Percentiles rank a stretch among this genome's conserved stretches.
phyloP scores from a whole-genome alignment of 2,888 invertebrate species.

The Alsophila aescularia region DNA sequence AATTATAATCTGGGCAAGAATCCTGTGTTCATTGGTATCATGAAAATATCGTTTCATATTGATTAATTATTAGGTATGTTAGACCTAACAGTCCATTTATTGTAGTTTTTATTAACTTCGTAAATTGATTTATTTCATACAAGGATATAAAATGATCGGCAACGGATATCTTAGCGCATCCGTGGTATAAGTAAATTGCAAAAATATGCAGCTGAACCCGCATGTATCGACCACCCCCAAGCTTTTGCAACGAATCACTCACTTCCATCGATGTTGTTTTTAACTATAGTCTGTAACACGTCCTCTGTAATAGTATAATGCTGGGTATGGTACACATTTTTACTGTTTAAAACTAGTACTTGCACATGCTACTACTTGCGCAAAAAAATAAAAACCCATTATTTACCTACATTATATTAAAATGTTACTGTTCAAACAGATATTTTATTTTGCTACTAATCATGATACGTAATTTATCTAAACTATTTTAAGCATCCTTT shows the following conservation, averaged over 20 bases:
- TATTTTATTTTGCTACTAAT: too few relatives aligned
- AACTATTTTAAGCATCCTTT: too few relatives aligned
- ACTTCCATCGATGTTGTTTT: constrained; percentile 34
- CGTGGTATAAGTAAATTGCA: constrained; percentile 55
- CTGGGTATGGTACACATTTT: not conserved
- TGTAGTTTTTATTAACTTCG: not conserved
- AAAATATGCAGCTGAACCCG: constrained; percentile 78
- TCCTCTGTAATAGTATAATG: not conserved
- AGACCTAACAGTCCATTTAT: not conserved
- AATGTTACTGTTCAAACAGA: too few relatives aligned
- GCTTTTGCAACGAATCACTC: constrained; percentile 54
- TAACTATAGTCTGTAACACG: not conserved
- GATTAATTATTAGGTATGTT: not conserved
- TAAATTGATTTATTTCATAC: not conserved
- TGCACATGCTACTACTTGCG: too few relatives aligned
- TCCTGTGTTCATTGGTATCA: constrained; percentile 4
- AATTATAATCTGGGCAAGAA: constrained; percentile 33
- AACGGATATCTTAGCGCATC: constrained; percentile 59
- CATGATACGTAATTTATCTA: too few relatives aligned
- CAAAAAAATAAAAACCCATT: too few relatives aligned
- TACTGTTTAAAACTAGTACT: too few relatives aligned
- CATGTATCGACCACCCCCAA: constrained; percentile 74
- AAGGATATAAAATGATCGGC: constrained; percentile 15
- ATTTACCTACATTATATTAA: too few relatives aligned
- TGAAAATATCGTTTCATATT: not conserved